Conservation (phyloP, 1,140 invertebrate genomes). For the Halesus radiatus region DNA sequence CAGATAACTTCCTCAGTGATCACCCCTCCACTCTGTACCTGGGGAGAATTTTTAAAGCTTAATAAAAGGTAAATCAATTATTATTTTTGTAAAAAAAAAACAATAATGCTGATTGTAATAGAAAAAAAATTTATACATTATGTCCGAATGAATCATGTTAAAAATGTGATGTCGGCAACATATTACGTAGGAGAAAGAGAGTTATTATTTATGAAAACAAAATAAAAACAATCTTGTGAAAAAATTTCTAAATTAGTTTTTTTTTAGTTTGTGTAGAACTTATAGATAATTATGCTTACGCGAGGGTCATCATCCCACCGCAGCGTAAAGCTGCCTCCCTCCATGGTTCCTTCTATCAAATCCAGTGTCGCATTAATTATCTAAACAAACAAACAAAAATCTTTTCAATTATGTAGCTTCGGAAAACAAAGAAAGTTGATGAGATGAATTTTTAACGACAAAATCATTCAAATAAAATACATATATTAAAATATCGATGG, state of each 20-base stretch:
- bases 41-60: slow-evolving; percentile 46
- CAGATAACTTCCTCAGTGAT: slow-evolving; percentile 77
- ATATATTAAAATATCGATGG: too few species aligned
- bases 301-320: slow-evolving; percentile 67
- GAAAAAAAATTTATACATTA: too few species aligned
- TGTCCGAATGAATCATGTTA: too few species aligned
- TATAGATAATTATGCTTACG: slow-evolving; percentile 59
- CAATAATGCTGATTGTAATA: too few species aligned
- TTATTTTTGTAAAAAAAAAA: too few species aligned
- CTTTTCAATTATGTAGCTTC: neutral
- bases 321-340: slow-evolving; percentile 62
- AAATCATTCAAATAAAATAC: neutral
- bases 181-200: too few species aligned
- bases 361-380: slow-evolving; percentile 43
- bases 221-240: too few species aligned
- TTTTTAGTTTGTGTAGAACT: too few species aligned
- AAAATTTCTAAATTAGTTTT: too few species aligned
- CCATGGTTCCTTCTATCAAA: slow-evolving; percentile 58
- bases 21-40: slow-evolving; percentile 72
- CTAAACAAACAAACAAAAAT: slow-evolving; percentile 24
- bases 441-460: neutral
- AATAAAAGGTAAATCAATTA: neutral
- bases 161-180: too few species aligned
- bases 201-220: too few species aligned
- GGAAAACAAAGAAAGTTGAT: slow-evolving; percentile 12